A percentile compares a stretch with the other conserved stretches of the same genome.
phyloP scores from a whole-genome alignment of 2,888 invertebrate species.

The Drosophila koepferae region DNA sequence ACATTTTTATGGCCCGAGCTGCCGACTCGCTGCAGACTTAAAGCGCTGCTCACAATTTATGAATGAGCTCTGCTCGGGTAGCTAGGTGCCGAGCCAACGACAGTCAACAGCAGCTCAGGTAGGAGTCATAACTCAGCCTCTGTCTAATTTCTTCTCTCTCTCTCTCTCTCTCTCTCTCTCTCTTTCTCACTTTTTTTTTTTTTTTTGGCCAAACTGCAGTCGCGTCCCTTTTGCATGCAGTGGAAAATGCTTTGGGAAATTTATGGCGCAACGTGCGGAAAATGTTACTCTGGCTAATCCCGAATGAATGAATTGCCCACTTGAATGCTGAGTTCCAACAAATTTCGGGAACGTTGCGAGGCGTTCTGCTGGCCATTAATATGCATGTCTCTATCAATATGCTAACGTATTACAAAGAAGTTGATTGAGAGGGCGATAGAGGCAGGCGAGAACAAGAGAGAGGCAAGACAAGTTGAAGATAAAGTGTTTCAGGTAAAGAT shows the following conservation, averaged over 20 bases:
- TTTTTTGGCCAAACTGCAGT: slow-evolving; percentile 52
- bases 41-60: slow-evolving; percentile 76
- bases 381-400: slow-evolving; percentile 67
- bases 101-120: slow-evolving; percentile 56
- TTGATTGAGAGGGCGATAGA: not conserved
- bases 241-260: slow-evolving; percentile 60
- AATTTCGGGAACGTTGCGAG: slow-evolving; percentile 8
- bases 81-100: slow-evolving; percentile 15
- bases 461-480: not conserved
- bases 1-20: slow-evolving; percentile 76
- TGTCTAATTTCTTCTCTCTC: slow-evolving; percentile 28
- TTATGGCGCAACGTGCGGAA: slow-evolving; percentile 64
- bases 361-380: slow-evolving; percentile 57
- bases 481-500: not conserved
- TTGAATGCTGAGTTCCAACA: slow-evolving; percentile 32
- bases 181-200: slow-evolving; percentile 16
- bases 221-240: slow-evolving; percentile 60
- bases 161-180: not conserved
- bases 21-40: slow-evolving; percentile 42
- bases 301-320: slow-evolving; percentile 74
- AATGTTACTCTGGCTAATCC: slow-evolving; percentile 63
- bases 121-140: slow-evolving; percentile 65
- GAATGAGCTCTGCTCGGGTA: slow-evolving; percentile 63
- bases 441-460: too few species aligned
- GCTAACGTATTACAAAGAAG: slow-evolving; percentile 20